These are phyloP conservation scores for Cephalotes varians DNA, from an alignment of 2,888 invertebrate genomes.

Conservation along the genomic window DNA sequence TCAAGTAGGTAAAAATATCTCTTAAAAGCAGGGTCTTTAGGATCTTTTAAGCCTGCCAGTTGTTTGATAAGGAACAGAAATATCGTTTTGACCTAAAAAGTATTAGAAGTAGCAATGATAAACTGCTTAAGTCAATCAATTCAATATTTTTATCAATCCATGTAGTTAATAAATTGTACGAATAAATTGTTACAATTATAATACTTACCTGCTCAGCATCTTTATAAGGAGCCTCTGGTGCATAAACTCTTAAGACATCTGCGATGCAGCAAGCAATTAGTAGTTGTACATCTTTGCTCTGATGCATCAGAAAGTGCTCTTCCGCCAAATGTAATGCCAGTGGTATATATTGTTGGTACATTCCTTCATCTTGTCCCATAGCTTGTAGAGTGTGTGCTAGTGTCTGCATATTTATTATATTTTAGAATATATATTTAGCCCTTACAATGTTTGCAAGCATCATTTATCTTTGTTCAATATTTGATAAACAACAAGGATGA, in stretches of 20 bases:
- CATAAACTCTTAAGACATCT: slow-evolving; percentile 98
- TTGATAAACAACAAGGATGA: not conserved
- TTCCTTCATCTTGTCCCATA: slow-evolving; percentile 98
- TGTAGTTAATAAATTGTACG: not conserved
- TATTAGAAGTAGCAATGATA: slow-evolving; percentile 1
- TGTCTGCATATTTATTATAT: slow-evolving; percentile 87
- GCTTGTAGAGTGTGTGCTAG: slow-evolving; percentile 97
- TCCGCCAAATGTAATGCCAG: slow-evolving; percentile 97
- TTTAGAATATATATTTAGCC: not conserved
- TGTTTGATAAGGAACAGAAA: slow-evolving; percentile 98
- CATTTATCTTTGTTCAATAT: not conserved
- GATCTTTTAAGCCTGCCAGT: slow-evolving; percentile 96
- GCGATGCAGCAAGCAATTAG: slow-evolving; percentile 99
- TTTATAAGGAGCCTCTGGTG: slow-evolving; percentile 99
- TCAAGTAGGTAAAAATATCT: slow-evolving; percentile 98
- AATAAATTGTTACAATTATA: not conserved
- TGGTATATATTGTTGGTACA: slow-evolving; percentile 96
- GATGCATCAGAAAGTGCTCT: slow-evolving; percentile 96
- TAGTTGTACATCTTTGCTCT: slow-evolving; percentile 96
- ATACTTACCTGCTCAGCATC: slow-evolving; percentile 95
- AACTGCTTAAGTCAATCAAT: not conserved
- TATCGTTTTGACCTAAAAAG: slow-evolving; percentile 89
- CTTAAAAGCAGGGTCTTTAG: slow-evolving; percentile 98
- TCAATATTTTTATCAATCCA: too few species aligned
- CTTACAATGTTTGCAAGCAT: not conserved